Evolutionary conservation across 2,797 vertebrate genomes (phyloP).

Genomic region (Pipistrellus kuhlii): DNA sequence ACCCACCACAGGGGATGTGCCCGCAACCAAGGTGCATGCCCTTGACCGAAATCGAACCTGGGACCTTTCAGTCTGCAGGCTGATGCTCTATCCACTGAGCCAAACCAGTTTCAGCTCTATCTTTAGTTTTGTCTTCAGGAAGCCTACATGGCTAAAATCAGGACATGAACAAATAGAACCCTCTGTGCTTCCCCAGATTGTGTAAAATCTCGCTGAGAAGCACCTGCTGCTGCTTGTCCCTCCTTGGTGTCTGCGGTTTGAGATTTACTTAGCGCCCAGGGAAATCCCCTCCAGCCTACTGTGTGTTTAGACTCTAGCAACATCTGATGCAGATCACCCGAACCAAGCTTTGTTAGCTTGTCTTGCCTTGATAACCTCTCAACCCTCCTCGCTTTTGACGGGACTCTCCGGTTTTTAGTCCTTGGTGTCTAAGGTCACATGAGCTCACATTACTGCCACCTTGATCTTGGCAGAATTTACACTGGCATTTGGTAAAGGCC

Average conservation of each 20-base stretch:
- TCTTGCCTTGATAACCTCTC: slow-evolving; percentile 41
- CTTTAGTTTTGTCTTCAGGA: slow-evolving; percentile 36
- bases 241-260: background rate
- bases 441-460: background rate
- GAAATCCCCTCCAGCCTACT: background rate
- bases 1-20: too few relatives aligned
- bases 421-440: background rate
- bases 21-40: too few relatives aligned
- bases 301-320: background rate
- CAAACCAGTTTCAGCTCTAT: background rate
- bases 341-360: background rate
- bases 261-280: background rate
- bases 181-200: background rate
- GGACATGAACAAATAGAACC: background rate
- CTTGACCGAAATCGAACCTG: too few relatives aligned
- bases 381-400: background rate
- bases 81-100: too few relatives aligned
- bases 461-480: slow-evolving; percentile 50
- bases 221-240: background rate
- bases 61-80: too few relatives aligned
- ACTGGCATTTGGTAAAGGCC: background rate
- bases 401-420: background rate
- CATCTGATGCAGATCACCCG: background rate
- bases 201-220: background rate
- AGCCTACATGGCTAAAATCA: background rate